These are phyloP conservation scores for Kryptopterus vitreolus DNA, from an alignment of 2,797 vertebrate genomes.

Conservation along the genomic window DNA sequence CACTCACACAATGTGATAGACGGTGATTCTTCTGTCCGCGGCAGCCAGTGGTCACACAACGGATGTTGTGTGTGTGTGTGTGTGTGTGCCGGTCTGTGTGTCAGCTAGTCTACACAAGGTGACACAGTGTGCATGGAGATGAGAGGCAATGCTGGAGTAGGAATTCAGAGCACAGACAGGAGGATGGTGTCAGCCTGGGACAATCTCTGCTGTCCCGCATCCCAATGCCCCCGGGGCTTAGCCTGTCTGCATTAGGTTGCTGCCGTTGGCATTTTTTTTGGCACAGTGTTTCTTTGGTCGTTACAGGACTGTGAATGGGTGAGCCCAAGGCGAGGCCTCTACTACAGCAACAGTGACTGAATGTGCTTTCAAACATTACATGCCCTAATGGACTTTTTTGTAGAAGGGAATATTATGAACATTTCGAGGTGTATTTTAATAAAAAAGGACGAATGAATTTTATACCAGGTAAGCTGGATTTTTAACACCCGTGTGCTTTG, in stretches of 20 bases:
- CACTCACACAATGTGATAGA: constrained; percentile 36
- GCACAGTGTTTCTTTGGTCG: constrained; percentile 12
- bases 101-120: constrained; percentile 6
- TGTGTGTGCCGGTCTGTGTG: neutral
- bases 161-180: constrained; percentile 13
- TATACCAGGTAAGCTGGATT: constrained; percentile 40
- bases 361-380: constrained; percentile 2
- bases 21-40: neutral
- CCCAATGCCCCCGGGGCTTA: constrained; percentile 23
- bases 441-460: constrained; percentile 33
- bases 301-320: constrained; percentile 21
- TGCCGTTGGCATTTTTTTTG: constrained; percentile 39
- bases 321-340: constrained; percentile 27
- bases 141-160: constrained; percentile 19
- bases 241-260: constrained; percentile 35
- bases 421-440: neutral
- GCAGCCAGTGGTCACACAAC: neutral
- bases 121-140: neutral
- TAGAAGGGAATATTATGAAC: neutral
- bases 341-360: constrained; percentile 19
- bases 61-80: neutral
- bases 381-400: constrained; percentile 6
- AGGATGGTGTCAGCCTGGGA: constrained; percentile 22
- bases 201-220: constrained; percentile 5
- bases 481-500: neutral